phyloP scores from a whole-genome alignment of 2,797 vertebrate genomes.

The Nothura maculosa region DNA sequence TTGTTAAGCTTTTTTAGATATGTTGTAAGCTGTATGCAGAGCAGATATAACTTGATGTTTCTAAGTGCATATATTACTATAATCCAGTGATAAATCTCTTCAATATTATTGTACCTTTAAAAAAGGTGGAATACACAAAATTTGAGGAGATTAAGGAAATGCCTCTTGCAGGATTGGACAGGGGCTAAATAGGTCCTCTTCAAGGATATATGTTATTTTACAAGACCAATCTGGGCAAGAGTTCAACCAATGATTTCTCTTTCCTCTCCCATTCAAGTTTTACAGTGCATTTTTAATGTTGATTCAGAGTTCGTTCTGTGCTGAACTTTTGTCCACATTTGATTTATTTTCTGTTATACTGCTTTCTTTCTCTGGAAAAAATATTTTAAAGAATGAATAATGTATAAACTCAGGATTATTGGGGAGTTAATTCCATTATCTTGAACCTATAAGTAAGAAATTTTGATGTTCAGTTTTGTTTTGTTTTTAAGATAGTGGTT shows the following conservation, averaged over 20 bases:
- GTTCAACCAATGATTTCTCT: not conserved
- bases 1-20: slow-evolving; percentile 54
- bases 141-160: not conserved
- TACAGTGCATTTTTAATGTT: not conserved
- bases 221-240: not conserved
- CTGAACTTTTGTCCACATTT: not conserved
- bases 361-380: not conserved
- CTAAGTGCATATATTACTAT: slow-evolving; percentile 28
- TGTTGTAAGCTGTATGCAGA: slow-evolving; percentile 50
- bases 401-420: not conserved
- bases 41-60: slow-evolving; percentile 35
- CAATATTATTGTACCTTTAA: not conserved
- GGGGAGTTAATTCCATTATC: not conserved
- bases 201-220: not conserved
- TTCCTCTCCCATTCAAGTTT: not conserved
- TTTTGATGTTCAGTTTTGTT: not conserved
- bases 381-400: not conserved
- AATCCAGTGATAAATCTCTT: not conserved
- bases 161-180: not conserved
- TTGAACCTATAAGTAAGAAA: not conserved
- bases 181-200: not conserved
- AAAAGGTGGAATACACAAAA: not conserved
- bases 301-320: not conserved
- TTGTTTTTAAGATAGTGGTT: not conserved
- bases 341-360: not conserved